Evolutionary conservation across 2,797 vertebrate genomes (phyloP), one percentile per base, ranked within the genome.

Genomic region (Apodemus agrarius): DNA sequence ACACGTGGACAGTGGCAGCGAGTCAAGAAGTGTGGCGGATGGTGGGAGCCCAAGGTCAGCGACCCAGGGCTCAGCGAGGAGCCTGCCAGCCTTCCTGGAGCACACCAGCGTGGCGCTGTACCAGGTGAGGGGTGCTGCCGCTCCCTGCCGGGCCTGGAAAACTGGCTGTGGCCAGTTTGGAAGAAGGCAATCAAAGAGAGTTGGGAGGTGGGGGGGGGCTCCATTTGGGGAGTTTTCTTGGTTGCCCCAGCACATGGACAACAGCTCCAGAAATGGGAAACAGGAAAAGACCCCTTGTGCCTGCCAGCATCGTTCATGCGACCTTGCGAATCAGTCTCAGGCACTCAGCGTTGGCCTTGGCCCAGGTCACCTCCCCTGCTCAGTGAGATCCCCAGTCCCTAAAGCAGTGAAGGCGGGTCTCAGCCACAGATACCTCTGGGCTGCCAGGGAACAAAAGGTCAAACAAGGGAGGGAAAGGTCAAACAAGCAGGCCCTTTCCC

Each of bases 61-160:
- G 10, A 98, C 98, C 0, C 97, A 54, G 17, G 99, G 98, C 78
- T 99, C 99, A 21, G 96, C 98, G 7, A 99, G 98, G 98, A 99
- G 99, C 78, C 89, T 98, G 16, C 98, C 92, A 0, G 98, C 96
- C 37, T 99, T 98, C 22, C 98, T 99, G 0, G 99, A 99, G 95
- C 99, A 98, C 31, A 98, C 99, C 93, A 99, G 98, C 0, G 98
- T 99, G 67, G 99, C 99, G 2, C 98, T 99, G 76, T 99, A 99
- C 69, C 99, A 99, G 99, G 99, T 99, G 96, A 93, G 78, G 61
- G 24, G 49, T 79, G 52, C 74, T 43, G 31, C n/a, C 37, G 10
- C 16, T 12, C n/a, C 13, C 29, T 1, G 2, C 37, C 21, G 21
- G 81, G 21, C 26, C 78, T 24, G 19, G 46, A 61, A 54, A 61